phyloP scores from a whole-genome alignment of 2,113 vertebrate genomes.

The Callipepla squamata region DNA sequence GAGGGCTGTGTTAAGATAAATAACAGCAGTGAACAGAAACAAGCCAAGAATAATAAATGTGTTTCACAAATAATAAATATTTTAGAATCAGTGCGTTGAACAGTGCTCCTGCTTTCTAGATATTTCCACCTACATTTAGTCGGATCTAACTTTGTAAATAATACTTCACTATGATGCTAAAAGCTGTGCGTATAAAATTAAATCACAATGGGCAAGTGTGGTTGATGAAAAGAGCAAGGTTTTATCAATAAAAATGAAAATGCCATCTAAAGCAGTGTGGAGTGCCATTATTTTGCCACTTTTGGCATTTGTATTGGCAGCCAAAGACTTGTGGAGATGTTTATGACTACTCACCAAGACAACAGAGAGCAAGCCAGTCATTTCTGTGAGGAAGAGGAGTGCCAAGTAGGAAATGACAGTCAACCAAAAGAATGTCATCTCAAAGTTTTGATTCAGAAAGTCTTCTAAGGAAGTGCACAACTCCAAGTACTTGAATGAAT shows the following conservation, averaged over 20 bases:
- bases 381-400: background rate
- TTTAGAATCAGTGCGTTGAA: background rate
- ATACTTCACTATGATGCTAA: background rate
- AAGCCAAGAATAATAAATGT: background rate
- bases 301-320: background rate
- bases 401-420: background rate
- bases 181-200: background rate
- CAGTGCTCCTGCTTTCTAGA: background rate
- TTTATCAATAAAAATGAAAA: conserved; percentile 1
- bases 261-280: background rate
- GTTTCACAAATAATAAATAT: background rate
- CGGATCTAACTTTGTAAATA: background rate
- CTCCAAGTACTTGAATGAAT: background rate
- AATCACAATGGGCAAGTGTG: background rate
- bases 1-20: background rate
- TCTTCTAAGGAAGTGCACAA: background rate
- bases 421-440: background rate
- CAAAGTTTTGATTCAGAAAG: background rate
- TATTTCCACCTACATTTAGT: background rate
- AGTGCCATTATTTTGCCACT: background rate
- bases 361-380: background rate
- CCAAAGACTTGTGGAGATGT: background rate
- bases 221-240: background rate
- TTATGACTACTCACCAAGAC: background rate
- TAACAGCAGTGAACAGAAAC: background rate